Conservation (phyloP, 2,797 vertebrate genomes). For the Dipus sagitta region DNA sequence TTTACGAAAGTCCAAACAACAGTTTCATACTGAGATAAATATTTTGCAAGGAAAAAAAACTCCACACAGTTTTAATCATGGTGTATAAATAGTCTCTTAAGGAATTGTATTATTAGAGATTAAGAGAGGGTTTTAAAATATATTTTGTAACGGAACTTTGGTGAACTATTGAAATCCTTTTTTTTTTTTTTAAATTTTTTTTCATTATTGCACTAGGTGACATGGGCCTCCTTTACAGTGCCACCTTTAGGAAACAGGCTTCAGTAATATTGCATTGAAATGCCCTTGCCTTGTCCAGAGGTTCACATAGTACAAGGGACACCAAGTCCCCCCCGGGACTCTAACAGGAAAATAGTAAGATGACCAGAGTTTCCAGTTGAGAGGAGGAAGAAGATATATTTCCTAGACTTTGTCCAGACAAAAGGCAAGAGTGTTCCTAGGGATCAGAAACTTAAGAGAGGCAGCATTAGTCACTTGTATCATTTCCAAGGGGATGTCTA, state of each 20-base stretch:
- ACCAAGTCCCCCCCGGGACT: neutral
- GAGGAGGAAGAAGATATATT: neutral
- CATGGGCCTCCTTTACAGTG: neutral
- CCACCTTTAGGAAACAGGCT: neutral
- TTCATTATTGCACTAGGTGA: neutral
- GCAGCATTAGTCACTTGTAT: neutral
- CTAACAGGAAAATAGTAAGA: no score
- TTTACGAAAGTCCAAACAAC: no score
- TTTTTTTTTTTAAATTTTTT: no score
- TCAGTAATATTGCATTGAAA: neutral
- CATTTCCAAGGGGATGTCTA: neutral
- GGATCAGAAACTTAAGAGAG: neutral
- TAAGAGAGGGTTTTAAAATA: no score
- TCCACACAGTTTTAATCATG: no score
- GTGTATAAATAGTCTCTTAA: no score
- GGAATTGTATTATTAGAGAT: no score
- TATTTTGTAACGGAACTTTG: no score
- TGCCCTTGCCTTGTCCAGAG: neutral
- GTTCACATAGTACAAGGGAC: accelerated
- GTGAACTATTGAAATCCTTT: no score
- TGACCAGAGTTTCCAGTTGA: neutral
- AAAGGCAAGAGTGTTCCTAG: neutral
- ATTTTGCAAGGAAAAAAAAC: no score
- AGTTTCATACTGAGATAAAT: no score
- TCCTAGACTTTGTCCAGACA: neutral